These are phyloP conservation scores for Apomyelois bistriatella DNA, from an alignment of 2,888 invertebrate species.

Conservation along the genomic window DNA sequence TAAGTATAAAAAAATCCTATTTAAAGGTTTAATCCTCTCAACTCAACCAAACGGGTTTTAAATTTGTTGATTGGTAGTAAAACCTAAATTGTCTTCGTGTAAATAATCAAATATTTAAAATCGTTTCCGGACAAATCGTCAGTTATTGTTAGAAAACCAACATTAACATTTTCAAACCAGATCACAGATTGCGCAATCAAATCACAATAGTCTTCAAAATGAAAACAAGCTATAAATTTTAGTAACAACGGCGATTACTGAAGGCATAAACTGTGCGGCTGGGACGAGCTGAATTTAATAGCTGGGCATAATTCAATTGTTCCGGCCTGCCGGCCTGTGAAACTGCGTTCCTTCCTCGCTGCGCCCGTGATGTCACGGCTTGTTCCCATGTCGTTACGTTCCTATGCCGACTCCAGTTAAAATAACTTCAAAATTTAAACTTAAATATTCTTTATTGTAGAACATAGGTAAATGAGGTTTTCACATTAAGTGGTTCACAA, in stretches of 20 bases:
- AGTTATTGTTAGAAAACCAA: no score
- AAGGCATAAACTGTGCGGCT: constrained; percentile 40
- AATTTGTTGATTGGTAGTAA: no score
- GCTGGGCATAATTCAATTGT: constrained; percentile 69
- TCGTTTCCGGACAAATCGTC: no score
- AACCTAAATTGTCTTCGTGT: no score
- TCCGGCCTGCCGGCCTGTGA: constrained; percentile 57
- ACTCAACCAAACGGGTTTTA: no score
- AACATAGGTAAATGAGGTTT: no score
- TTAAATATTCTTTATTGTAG: no score
- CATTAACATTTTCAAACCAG: no score
- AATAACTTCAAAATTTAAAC: background rate
- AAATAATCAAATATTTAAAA: no score
- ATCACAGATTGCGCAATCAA: background rate
- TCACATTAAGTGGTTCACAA: no score
- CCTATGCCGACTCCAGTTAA: background rate
- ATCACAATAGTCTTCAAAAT: constrained; percentile 16
- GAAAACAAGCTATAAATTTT: constrained; percentile 30
- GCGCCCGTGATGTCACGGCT: constrained; percentile 29
- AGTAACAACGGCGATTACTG: constrained; percentile 43
- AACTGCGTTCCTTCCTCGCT: constrained; percentile 56
- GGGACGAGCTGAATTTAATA: constrained; percentile 54
- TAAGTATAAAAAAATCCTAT: no score
- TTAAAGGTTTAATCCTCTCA: no score
- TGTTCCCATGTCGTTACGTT: background rate